These are phyloP conservation scores for Gobiocypris rarus DNA, from an alignment of 2,113 vertebrate species.

Conservation along the genomic window DNA sequence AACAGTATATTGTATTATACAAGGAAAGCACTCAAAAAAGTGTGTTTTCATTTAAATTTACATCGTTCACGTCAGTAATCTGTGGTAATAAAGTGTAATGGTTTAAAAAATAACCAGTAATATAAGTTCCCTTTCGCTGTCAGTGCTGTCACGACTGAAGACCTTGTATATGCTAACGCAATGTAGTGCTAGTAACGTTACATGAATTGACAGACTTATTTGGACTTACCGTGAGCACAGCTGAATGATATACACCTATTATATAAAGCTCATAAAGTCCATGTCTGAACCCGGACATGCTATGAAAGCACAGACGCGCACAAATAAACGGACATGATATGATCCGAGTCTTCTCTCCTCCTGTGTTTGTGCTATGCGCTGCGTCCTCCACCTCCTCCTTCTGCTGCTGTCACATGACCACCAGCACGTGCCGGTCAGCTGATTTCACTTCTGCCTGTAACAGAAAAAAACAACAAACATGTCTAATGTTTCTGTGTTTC, in stretches of 20 bases:
- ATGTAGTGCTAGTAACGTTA: background rate
- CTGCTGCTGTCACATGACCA: constrained; percentile 44
- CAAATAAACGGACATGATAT: background rate
- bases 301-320: background rate
- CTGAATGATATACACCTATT: background rate
- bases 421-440: constrained; percentile 37
- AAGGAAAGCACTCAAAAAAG: no score
- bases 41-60: background rate
- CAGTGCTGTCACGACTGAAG: background rate
- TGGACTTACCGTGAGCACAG: constrained; percentile 42
- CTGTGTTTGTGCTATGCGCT: background rate
- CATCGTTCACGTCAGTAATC: background rate
- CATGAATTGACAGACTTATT: background rate
- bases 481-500: background rate
- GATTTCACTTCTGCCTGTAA: constrained; percentile 15
- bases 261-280: background rate
- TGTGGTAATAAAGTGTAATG: background rate
- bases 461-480: background rate
- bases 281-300: background rate
- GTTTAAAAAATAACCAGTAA: background rate
- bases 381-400: background rate
- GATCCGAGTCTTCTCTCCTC: background rate
- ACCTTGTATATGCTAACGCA: background rate
- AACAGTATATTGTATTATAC: no score
- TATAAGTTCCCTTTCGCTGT: background rate